Evolutionary conservation across 2,113 vertebrate genomes (phyloP).

Genomic region (Neotragus pygmaeus): DNA sequence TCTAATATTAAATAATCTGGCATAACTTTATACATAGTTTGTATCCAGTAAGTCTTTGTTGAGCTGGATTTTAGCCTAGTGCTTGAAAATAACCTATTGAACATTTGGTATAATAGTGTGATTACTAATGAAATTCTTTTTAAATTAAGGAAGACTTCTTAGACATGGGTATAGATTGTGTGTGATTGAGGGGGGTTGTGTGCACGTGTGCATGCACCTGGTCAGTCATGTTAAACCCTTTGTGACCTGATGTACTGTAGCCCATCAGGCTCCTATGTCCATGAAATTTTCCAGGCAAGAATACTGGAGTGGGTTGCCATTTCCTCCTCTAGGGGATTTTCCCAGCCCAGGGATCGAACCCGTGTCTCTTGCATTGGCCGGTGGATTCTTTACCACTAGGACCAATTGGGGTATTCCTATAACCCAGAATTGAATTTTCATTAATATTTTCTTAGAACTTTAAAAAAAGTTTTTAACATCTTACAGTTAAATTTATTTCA

Average conservation of each 20-base stretch:
- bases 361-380: background rate
- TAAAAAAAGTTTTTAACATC: background rate
- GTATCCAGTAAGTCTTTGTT: background rate
- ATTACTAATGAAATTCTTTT: conserved; percentile 15
- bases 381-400: background rate
- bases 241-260: background rate
- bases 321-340: background rate
- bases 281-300: background rate
- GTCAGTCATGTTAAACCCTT: background rate
- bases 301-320: background rate
- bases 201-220: background rate
- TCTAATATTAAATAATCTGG: background rate
- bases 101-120: background rate
- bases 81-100: background rate
- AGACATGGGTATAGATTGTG: background rate
- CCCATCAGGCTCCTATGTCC: background rate
- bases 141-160: background rate
- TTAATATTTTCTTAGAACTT: background rate
- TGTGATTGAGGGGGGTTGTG: background rate
- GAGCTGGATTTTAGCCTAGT: background rate
- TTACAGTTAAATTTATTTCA: background rate
- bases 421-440: background rate
- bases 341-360: background rate
- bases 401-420: background rate
- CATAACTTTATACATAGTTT: background rate